Conservation (phyloP, 2,797 vertebrate species). For the Coreius guichenoti region DNA sequence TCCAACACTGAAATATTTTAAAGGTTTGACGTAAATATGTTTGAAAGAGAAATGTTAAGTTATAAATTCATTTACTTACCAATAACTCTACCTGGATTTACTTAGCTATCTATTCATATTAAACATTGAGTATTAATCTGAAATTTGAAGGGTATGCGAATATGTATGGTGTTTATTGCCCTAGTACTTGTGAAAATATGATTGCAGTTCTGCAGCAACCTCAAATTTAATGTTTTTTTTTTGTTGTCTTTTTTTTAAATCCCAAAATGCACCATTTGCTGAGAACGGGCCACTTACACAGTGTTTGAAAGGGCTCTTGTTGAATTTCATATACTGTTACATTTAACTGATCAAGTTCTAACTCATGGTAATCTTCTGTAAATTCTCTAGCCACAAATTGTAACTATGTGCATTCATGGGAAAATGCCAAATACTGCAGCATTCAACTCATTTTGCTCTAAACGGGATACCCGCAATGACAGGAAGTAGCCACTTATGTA, state of each 20-base stretch:
- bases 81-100: background rate
- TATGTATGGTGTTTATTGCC: background rate
- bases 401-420: background rate
- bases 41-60: background rate
- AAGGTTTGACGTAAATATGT: background rate
- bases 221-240: background rate
- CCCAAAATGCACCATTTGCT: background rate
- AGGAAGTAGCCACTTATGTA: conserved; percentile 6
- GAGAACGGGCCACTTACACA: background rate
- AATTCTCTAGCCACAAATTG: background rate
- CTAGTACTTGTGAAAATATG: background rate
- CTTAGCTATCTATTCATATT: background rate
- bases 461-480: conserved; percentile 7
- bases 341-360: background rate
- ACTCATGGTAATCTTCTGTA: background rate
- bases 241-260: background rate
- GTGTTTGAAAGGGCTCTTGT: background rate
- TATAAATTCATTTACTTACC: background rate
- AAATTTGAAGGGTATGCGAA: background rate
- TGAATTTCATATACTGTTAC: background rate
- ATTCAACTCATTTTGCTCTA: background rate
- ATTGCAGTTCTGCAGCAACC: background rate
- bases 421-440: background rate
- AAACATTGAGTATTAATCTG: background rate
- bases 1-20: background rate